Conservation (phyloP, 2,888 invertebrate species). For the Phalera bucephala region DNA sequence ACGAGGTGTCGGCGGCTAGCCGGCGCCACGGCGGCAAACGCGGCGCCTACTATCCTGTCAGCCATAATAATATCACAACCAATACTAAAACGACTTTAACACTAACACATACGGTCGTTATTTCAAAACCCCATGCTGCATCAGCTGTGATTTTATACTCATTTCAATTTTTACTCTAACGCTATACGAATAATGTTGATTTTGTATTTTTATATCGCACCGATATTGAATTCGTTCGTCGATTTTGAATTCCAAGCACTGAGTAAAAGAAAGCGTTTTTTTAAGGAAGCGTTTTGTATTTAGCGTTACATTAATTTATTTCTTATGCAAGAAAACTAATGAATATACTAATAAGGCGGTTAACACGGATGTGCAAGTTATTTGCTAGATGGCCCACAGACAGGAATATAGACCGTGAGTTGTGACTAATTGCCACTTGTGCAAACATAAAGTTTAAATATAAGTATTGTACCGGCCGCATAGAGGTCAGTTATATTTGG, state of each 20-base stretch:
- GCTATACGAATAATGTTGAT: slow-evolving; percentile 24
- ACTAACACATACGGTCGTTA: slow-evolving; percentile 11
- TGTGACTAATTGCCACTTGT: slow-evolving; percentile 22
- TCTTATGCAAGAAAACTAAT: slow-evolving; percentile 42
- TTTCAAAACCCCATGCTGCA: slow-evolving; percentile 17
- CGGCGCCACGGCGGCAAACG: slow-evolving; percentile 77
- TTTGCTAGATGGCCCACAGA: slow-evolving; percentile 3
- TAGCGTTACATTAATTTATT: slow-evolving; percentile 55
- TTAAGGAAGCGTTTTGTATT: slow-evolving; percentile 67
- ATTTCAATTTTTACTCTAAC: slow-evolving; percentile 42
- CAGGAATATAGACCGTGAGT: slow-evolving; percentile 12
- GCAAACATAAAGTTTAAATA: slow-evolving; percentile 25
- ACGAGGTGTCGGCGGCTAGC: slow-evolving; percentile 80
- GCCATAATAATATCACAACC: slow-evolving; percentile 36
- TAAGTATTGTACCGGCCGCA: slow-evolving; percentile 17
- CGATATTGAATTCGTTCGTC: slow-evolving; percentile 61
- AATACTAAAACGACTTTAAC: slow-evolving; percentile 36
- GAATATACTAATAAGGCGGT: slow-evolving; percentile 7
- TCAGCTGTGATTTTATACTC: slow-evolving; percentile 47
- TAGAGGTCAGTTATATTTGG: slow-evolving; percentile 54
- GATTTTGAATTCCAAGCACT: slow-evolving; percentile 76
- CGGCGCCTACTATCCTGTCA: slow-evolving; percentile 79
- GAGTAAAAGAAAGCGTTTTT: slow-evolving; percentile 76
- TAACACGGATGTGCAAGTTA: slow-evolving; percentile 13
- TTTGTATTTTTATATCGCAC: slow-evolving; percentile 19